phyloP scores from a whole-genome alignment of 2,888 invertebrate species.

The Ischnura elegans region DNA sequence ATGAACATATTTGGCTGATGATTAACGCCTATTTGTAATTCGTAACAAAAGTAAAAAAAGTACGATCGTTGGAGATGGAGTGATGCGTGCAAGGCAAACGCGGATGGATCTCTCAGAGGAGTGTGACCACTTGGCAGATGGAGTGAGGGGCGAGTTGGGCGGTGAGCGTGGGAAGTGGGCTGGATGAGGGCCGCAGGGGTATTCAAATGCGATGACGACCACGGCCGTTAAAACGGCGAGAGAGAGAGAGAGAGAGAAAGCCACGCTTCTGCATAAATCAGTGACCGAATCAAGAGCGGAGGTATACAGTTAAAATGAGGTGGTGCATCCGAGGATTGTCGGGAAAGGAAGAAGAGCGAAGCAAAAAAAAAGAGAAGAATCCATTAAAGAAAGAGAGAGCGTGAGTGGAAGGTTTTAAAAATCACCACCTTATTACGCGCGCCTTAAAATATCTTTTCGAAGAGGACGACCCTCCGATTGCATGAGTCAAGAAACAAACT shows the following conservation, averaged over 20 bases:
- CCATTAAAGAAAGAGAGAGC: background rate
- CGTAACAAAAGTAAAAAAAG: too few relatives aligned
- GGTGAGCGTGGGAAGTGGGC: background rate
- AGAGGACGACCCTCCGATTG: too few relatives aligned
- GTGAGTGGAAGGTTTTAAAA: background rate
- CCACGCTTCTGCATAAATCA: background rate
- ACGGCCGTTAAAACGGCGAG: conserved; percentile 5
- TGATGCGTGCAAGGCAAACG: too few relatives aligned
- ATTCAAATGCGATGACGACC: conserved; percentile 16
- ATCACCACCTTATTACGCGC: too few relatives aligned
- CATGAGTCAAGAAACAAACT: too few relatives aligned
- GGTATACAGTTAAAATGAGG: background rate
- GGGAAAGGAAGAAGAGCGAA: background rate
- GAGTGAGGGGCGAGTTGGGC: background rate
- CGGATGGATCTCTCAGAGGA: too few relatives aligned
- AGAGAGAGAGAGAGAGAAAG: too few relatives aligned
- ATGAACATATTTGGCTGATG: too few relatives aligned
- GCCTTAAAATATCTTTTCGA: too few relatives aligned
- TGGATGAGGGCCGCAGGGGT: background rate
- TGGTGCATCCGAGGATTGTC: background rate
- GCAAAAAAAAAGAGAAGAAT: background rate
- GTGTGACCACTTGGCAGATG: background rate
- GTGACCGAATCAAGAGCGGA: background rate
- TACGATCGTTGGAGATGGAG: too few relatives aligned
- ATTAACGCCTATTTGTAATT: too few relatives aligned